These are phyloP conservation scores for Beris chalybata DNA, from an alignment of 2,888 invertebrate genomes.

Conservation along the genomic window DNA sequence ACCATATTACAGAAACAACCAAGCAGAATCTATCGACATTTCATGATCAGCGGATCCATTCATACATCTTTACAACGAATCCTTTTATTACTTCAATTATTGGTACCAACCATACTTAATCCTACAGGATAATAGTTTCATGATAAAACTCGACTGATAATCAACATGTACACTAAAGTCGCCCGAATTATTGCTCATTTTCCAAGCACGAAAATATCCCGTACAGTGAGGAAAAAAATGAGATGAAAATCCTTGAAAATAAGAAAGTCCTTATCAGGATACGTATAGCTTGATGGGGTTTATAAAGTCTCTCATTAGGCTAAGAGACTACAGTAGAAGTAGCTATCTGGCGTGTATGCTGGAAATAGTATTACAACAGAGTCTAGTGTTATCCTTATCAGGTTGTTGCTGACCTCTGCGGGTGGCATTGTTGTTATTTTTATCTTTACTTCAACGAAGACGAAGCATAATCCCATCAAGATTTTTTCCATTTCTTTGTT, in stretches of 20 bases:
- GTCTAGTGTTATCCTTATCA: constrained; percentile 26
- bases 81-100: constrained; percentile 6
- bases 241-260: constrained; percentile 32
- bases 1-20: no score
- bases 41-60: no score
- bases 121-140: constrained; percentile 27
- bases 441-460: constrained; percentile 36
- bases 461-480: constrained; percentile 38
- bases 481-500: constrained; percentile 41
- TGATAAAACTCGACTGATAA: constrained; percentile 19
- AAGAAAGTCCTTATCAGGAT: constrained; percentile 29
- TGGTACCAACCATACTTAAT: constrained; percentile 12
- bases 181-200: constrained; percentile 27
- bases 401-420: constrained; percentile 34
- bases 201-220: neutral
- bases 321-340: constrained; percentile 14
- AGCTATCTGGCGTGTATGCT: constrained; percentile 6
- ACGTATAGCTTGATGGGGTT: constrained; percentile 26
- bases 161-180: constrained; percentile 19
- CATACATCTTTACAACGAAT: no score
- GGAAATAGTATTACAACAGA: constrained; percentile 11
- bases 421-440: constrained; percentile 38
- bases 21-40: no score
- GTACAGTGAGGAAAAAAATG: constrained; percentile 13
- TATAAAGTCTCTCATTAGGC: constrained; percentile 32